A percentile compares a stretch with the other conserved stretches of the same genome.
Conservation (phyloP, 2,113 vertebrate species). For the Lamprologus lemairii region DNA sequence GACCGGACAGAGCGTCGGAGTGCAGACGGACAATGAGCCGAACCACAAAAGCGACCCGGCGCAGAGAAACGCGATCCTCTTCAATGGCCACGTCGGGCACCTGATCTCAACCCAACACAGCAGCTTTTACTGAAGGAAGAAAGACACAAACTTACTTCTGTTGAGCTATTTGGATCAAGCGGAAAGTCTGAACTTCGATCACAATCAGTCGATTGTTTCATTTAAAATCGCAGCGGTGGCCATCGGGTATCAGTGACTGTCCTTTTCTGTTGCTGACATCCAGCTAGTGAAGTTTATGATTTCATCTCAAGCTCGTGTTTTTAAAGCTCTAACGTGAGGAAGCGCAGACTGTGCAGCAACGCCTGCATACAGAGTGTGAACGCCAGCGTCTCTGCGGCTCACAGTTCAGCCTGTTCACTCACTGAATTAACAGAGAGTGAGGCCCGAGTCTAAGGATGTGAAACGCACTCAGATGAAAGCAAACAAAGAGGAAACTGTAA, state of each 20-base stretch:
- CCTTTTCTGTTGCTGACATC: not conserved
- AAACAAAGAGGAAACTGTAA: not conserved
- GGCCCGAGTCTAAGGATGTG: not conserved
- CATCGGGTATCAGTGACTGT: not conserved
- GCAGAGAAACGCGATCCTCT: not conserved
- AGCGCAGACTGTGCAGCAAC: fast-evolving
- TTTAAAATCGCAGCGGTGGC: not conserved
- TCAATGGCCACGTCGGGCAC: not conserved
- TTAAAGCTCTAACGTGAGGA: not conserved
- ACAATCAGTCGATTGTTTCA: not conserved
- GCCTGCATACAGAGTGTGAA: not conserved
- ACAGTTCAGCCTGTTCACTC: not conserved
- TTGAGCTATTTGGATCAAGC: not conserved
- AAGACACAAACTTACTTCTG: not conserved
- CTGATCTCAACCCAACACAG: not conserved
- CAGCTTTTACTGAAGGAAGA: not conserved
- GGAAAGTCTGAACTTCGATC: not conserved
- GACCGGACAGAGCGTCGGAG: not conserved
- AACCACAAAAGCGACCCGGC: not conserved
- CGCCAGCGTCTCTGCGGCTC: not conserved
- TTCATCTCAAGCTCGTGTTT: not conserved
- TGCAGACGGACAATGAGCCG: not conserved
- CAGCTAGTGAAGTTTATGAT: not conserved
- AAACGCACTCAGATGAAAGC: not conserved
- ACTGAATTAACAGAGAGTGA: not conserved